Evolutionary conservation across 2,113 vertebrate genomes (phyloP), one percentile per base, ranked within the genome.

Genomic region (Oenanthe melanoleuca): DNA sequence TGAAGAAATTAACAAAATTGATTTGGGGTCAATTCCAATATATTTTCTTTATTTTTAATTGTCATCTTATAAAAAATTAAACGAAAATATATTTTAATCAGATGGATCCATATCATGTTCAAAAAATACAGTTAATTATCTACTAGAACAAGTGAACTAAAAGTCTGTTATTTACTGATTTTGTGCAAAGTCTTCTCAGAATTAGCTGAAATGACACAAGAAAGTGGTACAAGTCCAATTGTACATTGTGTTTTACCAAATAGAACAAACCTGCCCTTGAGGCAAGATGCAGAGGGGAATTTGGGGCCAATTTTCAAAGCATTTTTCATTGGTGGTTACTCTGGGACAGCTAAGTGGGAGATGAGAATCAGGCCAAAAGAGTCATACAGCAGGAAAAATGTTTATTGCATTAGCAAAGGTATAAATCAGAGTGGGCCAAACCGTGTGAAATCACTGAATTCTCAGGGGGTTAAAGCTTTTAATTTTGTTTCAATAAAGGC

Each of bases 351-450:
- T 80, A 93, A 90, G 34, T 50, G 60, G 52, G 79, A 89, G 20
- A 71, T 86, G 67, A 93, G 93, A 86, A 86, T 64, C 18, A 8
- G 61, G 57, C 82, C 81, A 95, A 53, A 18, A 29, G 31, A 95
- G 61, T 59, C 65, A 66, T 63, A 52, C 19, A 69, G 44, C 3
- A 6, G 71, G 69, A 77, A 89, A 95, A 94, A 88, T 42, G 60
- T 63, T 93, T 86, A 81, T 90, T 80, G 65, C 73, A 65, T 93
- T 93, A 86, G 61, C 65, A 72, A 86, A 93, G 65, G 90, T 94
- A 88, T 92, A 92, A 96, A 92, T 92, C 92, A 94, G 37, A 64
- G 13, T 33, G 22, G 65, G 29, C 49, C 80, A 71, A 86, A 90
- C 65, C 0, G 11, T 90, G 67, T 90, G 88, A 95, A 96, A 86